Base-by-base conservation (phyloP, 2,888 invertebrate genomes). In the Scaptomyza cyrtandrae region DNA sequence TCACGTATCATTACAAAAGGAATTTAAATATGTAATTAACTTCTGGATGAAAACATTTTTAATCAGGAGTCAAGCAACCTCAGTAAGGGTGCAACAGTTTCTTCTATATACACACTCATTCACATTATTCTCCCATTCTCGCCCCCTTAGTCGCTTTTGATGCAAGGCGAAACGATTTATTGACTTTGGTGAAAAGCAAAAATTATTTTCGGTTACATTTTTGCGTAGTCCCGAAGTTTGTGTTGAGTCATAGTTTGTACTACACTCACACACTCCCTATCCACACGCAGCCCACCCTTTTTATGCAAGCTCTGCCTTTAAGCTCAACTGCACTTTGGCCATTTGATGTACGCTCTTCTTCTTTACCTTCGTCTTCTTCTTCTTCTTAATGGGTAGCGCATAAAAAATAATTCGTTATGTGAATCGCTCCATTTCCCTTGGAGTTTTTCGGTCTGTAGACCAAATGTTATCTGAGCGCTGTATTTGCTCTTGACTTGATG, bases 391-490 rank as follows among this genome's bases (percentile, higher is more conserved):
- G 64, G 45, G 55, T 61, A 54, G 78, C 50, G 29, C 74, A 81
- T 78, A 65, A 78, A 70, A 81, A 81, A 78, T 81, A 75, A 81
- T 78, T 78, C 82, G 71, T 65, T 81, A 81, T 78, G 78, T 71
- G 78, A 64, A 62, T 75, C 61, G 67, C 63, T 46, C 71, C 60
- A 63, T 63, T 76, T 77, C 65, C 63, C 77, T 27, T 45, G 46
- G 44, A 49, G 45, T 31, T 61, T 61, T 35, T 29, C 49, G 35
- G 46, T 29, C 49, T 29, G 39, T 37, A 48, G 35, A 55, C 58
- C 41, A 62, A 41, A 39, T 29, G 39, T 39, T 52, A 61, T 69
- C 52, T 56, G 19, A 27, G 39, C n/a, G 48, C 24, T 11, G 39
- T 57, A 14, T 56, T 59, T 75, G 58, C 55, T 61, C 50, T 59